Evolutionary conservation across 2,888 invertebrate genomes (phyloP), one percentile per base, ranked within the genome.

Genomic region (Anaspis maculata): DNA sequence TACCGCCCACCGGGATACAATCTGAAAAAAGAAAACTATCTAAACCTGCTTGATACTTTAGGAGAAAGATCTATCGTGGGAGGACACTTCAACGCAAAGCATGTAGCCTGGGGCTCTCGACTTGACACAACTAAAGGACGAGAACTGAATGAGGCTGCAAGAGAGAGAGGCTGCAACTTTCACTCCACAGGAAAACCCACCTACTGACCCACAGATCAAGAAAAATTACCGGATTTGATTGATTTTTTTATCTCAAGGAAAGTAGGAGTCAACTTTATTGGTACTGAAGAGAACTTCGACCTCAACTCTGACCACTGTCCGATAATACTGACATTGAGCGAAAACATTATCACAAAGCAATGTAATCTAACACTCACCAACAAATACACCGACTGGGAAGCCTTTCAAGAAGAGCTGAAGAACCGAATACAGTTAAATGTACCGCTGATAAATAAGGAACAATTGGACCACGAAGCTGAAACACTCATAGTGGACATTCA

Each of bases 251-350:
- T 37, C 12, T n/a, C 32, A 3, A 30, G 15, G 10, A 34, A 30
- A 26, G 26, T 39, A 6, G 32, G 33, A 7, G 2, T 26, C 22
- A 42, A 36, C 29, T 39, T 31, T 21, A 24, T 42, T 3, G 15
- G 35, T 7, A 21, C 30, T 15, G 32, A 39, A 24, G 34, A 39
- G 13, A 29, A 15, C 11, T 39, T 21, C 15, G 13, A 36, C 15
- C 15, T 42, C 26, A 33, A 30, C 16, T 39, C 33, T 7, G 39
- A 42, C 19, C 39, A 42, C 25, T 39, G 27, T 11, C 30, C 39
- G 2, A 30, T 32, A 19, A 19, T 19, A 19, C 19, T 19, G 19
- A 19, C 19, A 5, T 5, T 19, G 9, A 19, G 19, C 9, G 19
- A 19, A 19, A 19, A 9, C 5, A 19, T 19, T 9, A 19, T 19